Base-by-base conservation (phyloP, 2,797 vertebrate genomes). In the Choloepus didactylus region DNA sequence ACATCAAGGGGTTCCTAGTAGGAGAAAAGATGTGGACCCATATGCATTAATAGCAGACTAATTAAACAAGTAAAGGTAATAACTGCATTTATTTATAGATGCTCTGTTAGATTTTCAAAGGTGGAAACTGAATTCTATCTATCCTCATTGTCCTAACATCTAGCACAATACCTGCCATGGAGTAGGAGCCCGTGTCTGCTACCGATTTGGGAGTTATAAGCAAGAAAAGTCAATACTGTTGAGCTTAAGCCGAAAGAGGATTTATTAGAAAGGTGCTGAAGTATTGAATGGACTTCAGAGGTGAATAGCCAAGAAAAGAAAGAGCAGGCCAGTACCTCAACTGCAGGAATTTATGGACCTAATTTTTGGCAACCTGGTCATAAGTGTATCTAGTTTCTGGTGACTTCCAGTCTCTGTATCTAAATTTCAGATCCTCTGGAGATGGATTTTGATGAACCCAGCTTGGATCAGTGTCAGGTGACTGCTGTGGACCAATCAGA, bases 341-440 rank as follows among this genome's bases (percentile, higher is more conserved):
- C 15, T 83, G 67, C 31, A 35, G 73, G 29, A 67, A 44, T n/a
- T 27, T 44, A 31, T 19, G 21, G 7, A n/a, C 10, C 15, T 38
- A 12, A 56, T 44, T 41, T 81, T 77, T n/a, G 18, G 3, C 6
- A 69, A 25, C 23, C 64, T n/a, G 25, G 5, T 25, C 12, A 8
- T 35, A 49, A 38, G 9, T 35, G 49, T 72, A 46, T 6, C 31
- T 35, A 70, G 35, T 1, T 82, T 92, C 16, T 60, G 70, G 25
- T 25, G 59, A 41, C 38, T 41, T 93, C 73, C 7, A 86, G 16
- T 29, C 25, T 49, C 49, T 73, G 23, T 15, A 70, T 38, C 51
- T 86, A 88, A 67, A 92, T 77, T 67, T 79, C 35, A 54, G 27
- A 54, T 91, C 93, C 38, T 85, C 46, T 76, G 19, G 69, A 81